phyloP scores from a whole-genome alignment of 1,140 invertebrate species.

The Drosophila guanche region DNA sequence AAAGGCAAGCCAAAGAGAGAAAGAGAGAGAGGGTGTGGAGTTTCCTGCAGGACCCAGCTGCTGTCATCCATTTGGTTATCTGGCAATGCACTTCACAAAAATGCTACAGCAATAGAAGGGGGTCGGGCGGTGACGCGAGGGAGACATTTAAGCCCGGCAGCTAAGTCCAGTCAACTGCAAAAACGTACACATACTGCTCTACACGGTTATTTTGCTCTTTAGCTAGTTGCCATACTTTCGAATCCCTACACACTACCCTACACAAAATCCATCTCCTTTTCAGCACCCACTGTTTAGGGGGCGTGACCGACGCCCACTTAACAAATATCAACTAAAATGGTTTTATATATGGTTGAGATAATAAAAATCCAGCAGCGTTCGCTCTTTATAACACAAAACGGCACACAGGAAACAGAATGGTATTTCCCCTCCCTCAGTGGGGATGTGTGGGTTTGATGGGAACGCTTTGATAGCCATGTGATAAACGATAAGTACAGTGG shows the following conservation, averaged over 20 bases:
- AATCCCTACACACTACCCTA: neutral
- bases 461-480: neutral
- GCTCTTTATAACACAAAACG: constrained; percentile 8
- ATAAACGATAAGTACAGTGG: constrained; percentile 7
- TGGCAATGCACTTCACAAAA: constrained; percentile 61
- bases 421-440: constrained; percentile 1
- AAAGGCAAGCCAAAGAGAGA: too few relatives aligned
- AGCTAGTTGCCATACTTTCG: constrained; percentile 58
- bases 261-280: too few relatives aligned
- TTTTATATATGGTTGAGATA: constrained; percentile 67
- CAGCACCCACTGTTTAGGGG: constrained; percentile 2
- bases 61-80: constrained; percentile 60
- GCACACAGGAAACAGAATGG: neutral
- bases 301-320: constrained; percentile 52
- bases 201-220: constrained; percentile 74
- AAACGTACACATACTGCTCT: constrained; percentile 50
- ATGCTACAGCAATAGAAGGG: constrained; percentile 16
- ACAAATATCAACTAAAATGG: constrained; percentile 70
- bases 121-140: neutral
- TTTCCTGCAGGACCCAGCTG: constrained; percentile 9
- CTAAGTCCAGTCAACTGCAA: constrained; percentile 70
- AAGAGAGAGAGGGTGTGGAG: neutral
- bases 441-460: neutral
- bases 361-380: constrained; percentile 54
- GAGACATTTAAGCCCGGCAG: neutral